Base-by-base conservation (phyloP, 2,888 invertebrate species). In the Imbricaverruca yamaguchii region DNA sequence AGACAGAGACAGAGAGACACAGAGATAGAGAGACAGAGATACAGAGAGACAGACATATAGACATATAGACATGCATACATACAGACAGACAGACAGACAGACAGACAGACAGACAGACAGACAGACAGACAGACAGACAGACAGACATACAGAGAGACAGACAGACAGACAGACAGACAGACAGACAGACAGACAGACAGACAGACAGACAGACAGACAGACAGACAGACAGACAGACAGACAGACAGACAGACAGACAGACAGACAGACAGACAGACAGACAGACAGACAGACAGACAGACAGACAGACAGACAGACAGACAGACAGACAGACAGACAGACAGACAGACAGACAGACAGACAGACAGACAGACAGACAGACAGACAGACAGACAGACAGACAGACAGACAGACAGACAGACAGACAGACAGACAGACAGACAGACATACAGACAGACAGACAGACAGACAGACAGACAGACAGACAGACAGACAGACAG, bases 401-500 rank as follows among this genome's bases (percentile, higher is more conserved):
- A n/a, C 57, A 21, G 80, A 80, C n/a, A 57, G 57, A 23, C 23
- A 59, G 56, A 59, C 21, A 80, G 59, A 8, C 12, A 21, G 21
- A 59, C 18, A 55, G n/a, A 0, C n/a, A 25, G 56, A 61, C 12
- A 21, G 59, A 1, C 18, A 57, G n/a, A 12, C 23, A 4, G 4
- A 10, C n/a, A 61, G 10, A 57, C n/a, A 8, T 57, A 56, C 55
- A 59, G 80, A 80, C 23, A 55, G 80, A 69, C n/a, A 77, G 77
- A 18, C 10, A 18, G 18, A 55, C 18, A 55, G 55, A 18, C 18
- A 55, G 77, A 77, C n/a, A 77, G n/a, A n/a, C n/a, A 18, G 80
- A 80, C 67, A 69, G 69, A 69, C 57, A 80, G 67, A 67, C 53
- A 67, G 80, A 80, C 12, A 80, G 80, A 80, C n/a, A 67, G 67